phyloP scores from a whole-genome alignment of 2,113 vertebrate species.

The Paraplagusia blochii region DNA sequence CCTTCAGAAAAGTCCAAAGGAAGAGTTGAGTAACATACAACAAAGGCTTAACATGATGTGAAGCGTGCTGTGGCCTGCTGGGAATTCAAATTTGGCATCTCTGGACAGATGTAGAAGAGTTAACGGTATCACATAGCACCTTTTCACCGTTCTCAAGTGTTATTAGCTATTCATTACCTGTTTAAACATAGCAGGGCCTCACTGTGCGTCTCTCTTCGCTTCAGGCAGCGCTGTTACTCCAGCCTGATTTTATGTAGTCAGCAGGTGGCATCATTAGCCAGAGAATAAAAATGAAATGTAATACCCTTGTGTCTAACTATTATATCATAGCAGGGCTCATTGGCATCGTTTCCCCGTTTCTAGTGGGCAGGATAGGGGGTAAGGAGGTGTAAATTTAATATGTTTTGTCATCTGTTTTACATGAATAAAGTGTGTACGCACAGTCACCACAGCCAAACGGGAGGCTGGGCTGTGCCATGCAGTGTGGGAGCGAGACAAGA shows the following conservation, averaged over 20 bases:
- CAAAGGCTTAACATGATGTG: constrained; percentile 41
- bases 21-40: constrained; percentile 40
- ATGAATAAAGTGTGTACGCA: constrained; percentile 29
- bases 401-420: constrained; percentile 60
- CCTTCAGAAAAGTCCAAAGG: constrained; percentile 51
- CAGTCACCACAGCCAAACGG: constrained; percentile 34
- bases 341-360: constrained; percentile 50
- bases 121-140: constrained; percentile 57
- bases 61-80: constrained; percentile 33
- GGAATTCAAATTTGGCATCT: constrained; percentile 50
- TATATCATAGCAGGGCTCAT: constrained; percentile 70
- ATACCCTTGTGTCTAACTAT: constrained; percentile 67
- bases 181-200: constrained; percentile 49
- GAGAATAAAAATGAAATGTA: constrained; percentile 77
- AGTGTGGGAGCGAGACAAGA: constrained; percentile 46
- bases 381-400: constrained; percentile 73
- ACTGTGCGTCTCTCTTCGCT: constrained; percentile 48
- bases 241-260: constrained; percentile 79
- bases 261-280: constrained; percentile 84
- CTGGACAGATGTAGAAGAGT: constrained; percentile 32
- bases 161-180: constrained; percentile 59
- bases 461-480: constrained; percentile 38
- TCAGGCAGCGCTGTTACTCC: constrained; percentile 47
- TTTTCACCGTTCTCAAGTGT: constrained; percentile 50
- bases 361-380: constrained; percentile 50